A percentile compares a stretch with the other conserved stretches of the same genome.
Evolutionary conservation across 2,888 invertebrate species (phyloP).

Genomic region (Euplagia quadripunctaria): DNA sequence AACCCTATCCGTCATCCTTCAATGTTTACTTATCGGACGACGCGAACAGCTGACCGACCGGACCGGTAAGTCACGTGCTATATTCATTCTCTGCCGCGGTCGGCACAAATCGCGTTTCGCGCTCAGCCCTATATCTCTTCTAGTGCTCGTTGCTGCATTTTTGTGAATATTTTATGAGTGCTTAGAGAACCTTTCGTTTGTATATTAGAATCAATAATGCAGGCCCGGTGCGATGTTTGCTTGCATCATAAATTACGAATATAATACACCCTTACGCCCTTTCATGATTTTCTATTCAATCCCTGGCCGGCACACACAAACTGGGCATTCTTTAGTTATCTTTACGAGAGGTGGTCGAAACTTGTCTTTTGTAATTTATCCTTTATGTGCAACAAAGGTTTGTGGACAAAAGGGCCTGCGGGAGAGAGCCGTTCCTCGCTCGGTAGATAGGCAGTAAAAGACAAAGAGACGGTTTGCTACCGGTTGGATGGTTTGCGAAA

Average conservation of each 20-base stretch:
- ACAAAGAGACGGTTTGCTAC: constrained; percentile 71
- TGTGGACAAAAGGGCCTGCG: constrained; percentile 75
- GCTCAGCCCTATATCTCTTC: constrained; percentile 35
- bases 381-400: constrained; percentile 80
- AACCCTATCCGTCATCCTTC: constrained; percentile 77
- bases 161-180: constrained; percentile 66
- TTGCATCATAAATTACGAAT: constrained; percentile 80
- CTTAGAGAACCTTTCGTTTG: constrained; percentile 66
- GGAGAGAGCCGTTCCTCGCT: constrained; percentile 67
- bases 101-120: constrained; percentile 44
- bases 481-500: constrained; percentile 75
- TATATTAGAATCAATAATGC: constrained; percentile 76
- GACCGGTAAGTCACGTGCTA: constrained; percentile 86
- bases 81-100: constrained; percentile 59
- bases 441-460: constrained; percentile 70
- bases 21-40: constrained; percentile 84
- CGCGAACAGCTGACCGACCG: constrained; percentile 86
- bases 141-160: constrained; percentile 50
- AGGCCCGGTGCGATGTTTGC: constrained; percentile 70
- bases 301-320: constrained; percentile 66
- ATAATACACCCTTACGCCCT: constrained; percentile 82
- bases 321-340: constrained; percentile 78
- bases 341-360: constrained; percentile 80
- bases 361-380: constrained; percentile 82
- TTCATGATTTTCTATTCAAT: constrained; percentile 77